Evolutionary conservation across 2,888 invertebrate genomes (phyloP), one percentile per base, ranked within the genome.

Genomic region (Aspidapion aeneum): DNA sequence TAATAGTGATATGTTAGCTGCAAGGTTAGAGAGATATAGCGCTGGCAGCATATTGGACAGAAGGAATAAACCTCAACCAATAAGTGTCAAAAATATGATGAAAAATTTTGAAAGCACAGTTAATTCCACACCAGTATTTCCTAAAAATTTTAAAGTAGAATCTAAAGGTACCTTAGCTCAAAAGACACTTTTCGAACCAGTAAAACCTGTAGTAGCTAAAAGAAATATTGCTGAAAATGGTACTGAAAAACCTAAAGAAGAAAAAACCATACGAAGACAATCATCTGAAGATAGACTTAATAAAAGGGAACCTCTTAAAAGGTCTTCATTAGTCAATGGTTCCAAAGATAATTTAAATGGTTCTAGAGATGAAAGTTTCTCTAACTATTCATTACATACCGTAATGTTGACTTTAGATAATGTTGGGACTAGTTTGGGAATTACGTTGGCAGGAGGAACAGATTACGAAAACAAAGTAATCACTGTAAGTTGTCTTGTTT

Each of bases 401-500:
- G 35, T 35, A 35, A 12, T 7, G 12, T 12, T 35, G 12, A 35
- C 35, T 12, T 12, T 35, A 35, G 35, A 35, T 35, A 60, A 20
- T 22, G 61, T 50, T 55, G 55, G 54, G 50, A 87, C 91, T 19
- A 92, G 91, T 74, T 89, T 95, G 64, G 95, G 95, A 54, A 90
- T 95, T 65, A 93, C 93, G 55, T 82, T 96, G 71, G 93, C 94
- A 59, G 95, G 95, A 63, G 95, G 95, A 59, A 87, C 89, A 18
- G 95, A 96, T 78, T 94, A 94, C 77, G 95, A 95, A 83, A 89
- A 90, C 73, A 95, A 94, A 82, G 93, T 94, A 79, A 93, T 95
- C 69, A 94, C 93, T 74, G 94, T 93, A 79, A 82, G 87, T 69
- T 21, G 9, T 54, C n/a, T n/a, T n/a, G 9, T 48, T 48, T 48